These are phyloP conservation scores for Chironomus tepperi DNA, from an alignment of 1,140 invertebrate genomes.

Conservation along the genomic window DNA sequence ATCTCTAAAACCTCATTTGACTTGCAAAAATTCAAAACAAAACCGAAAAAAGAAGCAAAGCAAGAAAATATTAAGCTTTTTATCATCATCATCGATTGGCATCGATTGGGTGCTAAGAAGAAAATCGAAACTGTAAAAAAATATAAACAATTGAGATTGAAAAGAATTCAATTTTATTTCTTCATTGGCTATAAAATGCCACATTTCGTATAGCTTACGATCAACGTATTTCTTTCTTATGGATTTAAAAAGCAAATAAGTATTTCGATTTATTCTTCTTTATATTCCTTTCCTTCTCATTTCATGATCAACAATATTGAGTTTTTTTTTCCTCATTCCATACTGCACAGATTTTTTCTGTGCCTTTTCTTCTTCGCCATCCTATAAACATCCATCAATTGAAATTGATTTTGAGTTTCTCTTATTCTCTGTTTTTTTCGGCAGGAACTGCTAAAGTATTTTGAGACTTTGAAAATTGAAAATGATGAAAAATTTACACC, in stretches of 20 bases:
- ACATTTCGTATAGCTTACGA: not conserved
- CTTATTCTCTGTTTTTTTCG: too few species aligned
- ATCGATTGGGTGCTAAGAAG: not conserved
- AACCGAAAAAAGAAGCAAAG: not conserved
- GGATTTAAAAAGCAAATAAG: not conserved
- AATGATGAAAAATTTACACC: too few species aligned
- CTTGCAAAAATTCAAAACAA: not conserved
- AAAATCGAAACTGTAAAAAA: not conserved
- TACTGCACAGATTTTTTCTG: not conserved
- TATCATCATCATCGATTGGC: not conserved
- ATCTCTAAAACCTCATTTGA: too few species aligned
- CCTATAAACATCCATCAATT: not conserved
- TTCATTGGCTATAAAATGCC: not conserved
- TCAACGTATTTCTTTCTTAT: too few species aligned
- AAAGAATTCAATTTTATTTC: not conserved
- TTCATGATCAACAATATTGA: not conserved
- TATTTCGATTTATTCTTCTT: constrained; percentile 1
- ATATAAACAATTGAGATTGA: too few species aligned
- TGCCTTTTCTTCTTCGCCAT: not conserved
- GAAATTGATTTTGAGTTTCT: not conserved
- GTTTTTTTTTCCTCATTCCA: not conserved
- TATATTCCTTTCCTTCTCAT: not conserved
- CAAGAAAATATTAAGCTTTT: not conserved
- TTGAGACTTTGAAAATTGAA: too few species aligned
- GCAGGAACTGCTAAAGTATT: too few species aligned